Evolutionary conservation across 1,140 invertebrate genomes (phyloP).

Genomic region (Parapsyche elsis): DNA sequence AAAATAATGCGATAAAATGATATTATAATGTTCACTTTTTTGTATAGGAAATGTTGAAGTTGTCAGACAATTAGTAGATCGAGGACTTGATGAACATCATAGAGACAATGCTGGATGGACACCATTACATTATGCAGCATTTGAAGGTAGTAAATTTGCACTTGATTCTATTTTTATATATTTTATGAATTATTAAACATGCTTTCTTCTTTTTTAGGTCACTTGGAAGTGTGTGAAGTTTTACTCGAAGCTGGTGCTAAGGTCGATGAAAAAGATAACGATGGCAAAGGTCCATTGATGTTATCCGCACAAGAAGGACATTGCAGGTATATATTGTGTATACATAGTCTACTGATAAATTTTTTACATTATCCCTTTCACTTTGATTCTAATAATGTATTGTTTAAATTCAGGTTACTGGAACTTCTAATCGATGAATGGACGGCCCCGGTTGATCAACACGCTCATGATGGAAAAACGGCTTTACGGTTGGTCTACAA

Average conservation of each 20-base stretch:
- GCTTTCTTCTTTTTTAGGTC: constrained; percentile 64
- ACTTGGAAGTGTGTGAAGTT: constrained; percentile 87
- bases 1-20: constrained; percentile 12
- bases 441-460: constrained; percentile 85
- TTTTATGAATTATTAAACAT: neutral
- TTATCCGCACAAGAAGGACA: constrained; percentile 92
- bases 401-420: constrained; percentile 66
- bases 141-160: constrained; percentile 74
- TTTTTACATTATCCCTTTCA: neutral
- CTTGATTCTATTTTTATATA: neutral
- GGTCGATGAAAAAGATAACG: constrained; percentile 92
- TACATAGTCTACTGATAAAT: neutral
- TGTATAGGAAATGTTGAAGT: constrained; percentile 77
- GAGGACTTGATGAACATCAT: constrained; percentile 91
- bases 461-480: constrained; percentile 93
- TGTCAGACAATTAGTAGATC: constrained; percentile 87
- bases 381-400: neutral
- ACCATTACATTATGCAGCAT: constrained; percentile 91
- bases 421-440: constrained; percentile 78
- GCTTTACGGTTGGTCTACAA: constrained; percentile 76
- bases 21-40: constrained; percentile 16
- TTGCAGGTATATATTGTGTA: constrained; percentile 59
- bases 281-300: constrained; percentile 91
- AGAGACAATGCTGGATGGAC: constrained; percentile 94
- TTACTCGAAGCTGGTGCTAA: constrained; percentile 92